Evolutionary conservation across 2,113 vertebrate genomes (phyloP), one percentile per base, ranked within the genome.

Genomic region (Larimichthys crocea): DNA sequence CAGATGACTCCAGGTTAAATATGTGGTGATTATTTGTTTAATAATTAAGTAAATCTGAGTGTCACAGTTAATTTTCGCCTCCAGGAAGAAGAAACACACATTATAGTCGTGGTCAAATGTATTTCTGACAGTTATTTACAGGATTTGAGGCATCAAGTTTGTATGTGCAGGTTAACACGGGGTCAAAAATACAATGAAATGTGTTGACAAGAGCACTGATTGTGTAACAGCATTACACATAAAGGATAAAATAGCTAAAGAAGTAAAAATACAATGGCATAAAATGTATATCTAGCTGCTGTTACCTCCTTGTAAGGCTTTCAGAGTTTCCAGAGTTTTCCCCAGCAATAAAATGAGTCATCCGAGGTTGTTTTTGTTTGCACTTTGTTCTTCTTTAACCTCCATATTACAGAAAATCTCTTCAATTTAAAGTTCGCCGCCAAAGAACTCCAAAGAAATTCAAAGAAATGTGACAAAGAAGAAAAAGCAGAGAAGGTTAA

Each of bases 391-490:
- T 63, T 86, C 90, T 86, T 96, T 95, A 92, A 95, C 94, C 5
- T 40, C 31, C 11, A 0, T 17, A 40, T 80, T 68, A 60, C 91
- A 99, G 97, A 98, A 74, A 79, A 98, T 69, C 94, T 99, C 52
- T 98, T 99, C 90, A 98, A 97, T 79, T 90, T 99, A 83, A 99
- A 97, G 87, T 97, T 99, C 88, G 97, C 97, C 76, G 96, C 97
- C 81, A 99, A 99, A 94, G 96, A 99, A 49, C 96, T 99, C 55
- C 95, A 95, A 83, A 95, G 96, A 84, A 98, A 95, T 90, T 92
- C 97, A 22, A 98, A 97, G 84, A 99, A 96, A 94, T 98, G 97
- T 0, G 97, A 98, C 90, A 98, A 99, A 93, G 97, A 99, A 83
- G 97, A 98, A 91, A 99, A 97, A 83, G 1, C 89, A 6, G 97